A percentile compares a stretch with the other conserved stretches of the same genome.
These are phyloP conservation scores for Clistopyga incitator DNA, from an alignment of 2,888 invertebrate genomes.

Conservation along the genomic window DNA sequence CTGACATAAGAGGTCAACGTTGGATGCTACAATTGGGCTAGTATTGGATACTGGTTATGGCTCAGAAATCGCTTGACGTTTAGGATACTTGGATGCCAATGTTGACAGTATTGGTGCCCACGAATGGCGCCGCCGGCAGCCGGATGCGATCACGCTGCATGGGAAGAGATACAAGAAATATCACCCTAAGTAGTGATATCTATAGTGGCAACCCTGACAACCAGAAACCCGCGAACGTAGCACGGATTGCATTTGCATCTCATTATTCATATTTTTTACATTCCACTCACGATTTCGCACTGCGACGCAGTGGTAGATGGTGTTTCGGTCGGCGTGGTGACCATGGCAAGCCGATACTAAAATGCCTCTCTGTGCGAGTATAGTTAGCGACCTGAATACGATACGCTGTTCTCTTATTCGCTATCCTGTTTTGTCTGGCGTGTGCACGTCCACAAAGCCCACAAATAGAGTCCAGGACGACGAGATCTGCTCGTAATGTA, in stretches of 20 bases:
- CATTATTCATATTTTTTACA: constrained; percentile 54
- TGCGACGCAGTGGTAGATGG: constrained; percentile 22
- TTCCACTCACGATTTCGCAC: constrained; percentile 40
- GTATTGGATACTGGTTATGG: too few relatives aligned
- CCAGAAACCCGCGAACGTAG: not conserved
- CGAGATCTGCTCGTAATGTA: constrained; percentile 12
- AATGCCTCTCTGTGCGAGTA: constrained; percentile 26
- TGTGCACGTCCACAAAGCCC: not conserved
- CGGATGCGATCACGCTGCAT: too few relatives aligned
- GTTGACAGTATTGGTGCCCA: too few relatives aligned
- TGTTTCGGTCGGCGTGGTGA: constrained; percentile 19
- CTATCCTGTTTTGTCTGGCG: not conserved
- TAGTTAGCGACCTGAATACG: not conserved
- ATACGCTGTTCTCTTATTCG: not conserved
- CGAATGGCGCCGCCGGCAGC: too few relatives aligned
- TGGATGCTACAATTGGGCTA: too few relatives aligned
- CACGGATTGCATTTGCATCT: constrained; percentile 43
- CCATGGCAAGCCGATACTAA: constrained; percentile 50
- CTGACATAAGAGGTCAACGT: too few relatives aligned
- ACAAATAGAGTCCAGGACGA: not conserved
- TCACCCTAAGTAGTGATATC: not conserved
- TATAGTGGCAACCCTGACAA: not conserved
- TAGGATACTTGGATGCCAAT: too few relatives aligned
- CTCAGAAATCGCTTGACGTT: too few relatives aligned
- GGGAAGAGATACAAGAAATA: not conserved